Evolutionary conservation across 2,888 invertebrate species (phyloP).

Genomic region (Synergus gifuensis): DNA sequence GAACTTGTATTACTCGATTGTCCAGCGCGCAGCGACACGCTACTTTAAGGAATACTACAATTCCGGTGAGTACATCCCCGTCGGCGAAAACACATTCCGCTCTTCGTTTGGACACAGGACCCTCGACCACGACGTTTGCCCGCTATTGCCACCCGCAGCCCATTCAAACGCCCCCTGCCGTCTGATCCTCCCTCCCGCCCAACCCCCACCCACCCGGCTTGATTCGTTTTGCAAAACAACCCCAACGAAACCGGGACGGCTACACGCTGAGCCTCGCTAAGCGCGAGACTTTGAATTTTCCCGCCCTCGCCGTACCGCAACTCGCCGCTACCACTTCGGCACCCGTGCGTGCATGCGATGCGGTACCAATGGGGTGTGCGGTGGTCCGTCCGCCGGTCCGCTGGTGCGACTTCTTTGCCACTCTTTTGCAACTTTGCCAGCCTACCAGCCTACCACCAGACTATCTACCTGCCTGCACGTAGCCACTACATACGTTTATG

Average conservation of each 20-base stretch:
- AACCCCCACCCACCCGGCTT: constrained; percentile 54
- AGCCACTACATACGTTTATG: background rate
- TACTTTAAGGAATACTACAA: constrained; percentile 85
- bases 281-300: constrained; percentile 65
- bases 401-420: background rate
- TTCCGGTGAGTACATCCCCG: constrained; percentile 79
- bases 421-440: background rate
- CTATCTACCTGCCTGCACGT: no score
- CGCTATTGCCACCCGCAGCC: constrained; percentile 37
- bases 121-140: constrained; percentile 22
- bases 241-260: constrained; percentile 56
- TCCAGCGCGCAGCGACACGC: constrained; percentile 84
- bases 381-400: no score
- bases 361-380: no score
- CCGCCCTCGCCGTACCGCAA: constrained; percentile 58
- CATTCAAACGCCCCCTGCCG: constrained; percentile 40
- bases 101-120: constrained; percentile 38
- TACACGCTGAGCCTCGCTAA: constrained; percentile 46
- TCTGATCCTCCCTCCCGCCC: constrained; percentile 34
- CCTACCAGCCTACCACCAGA: background rate
- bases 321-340: constrained; percentile 36
- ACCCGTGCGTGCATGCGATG: background rate
- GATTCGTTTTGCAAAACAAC: constrained; percentile 59
- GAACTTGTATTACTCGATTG: constrained; percentile 85
- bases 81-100: constrained; percentile 31